Percentiles rank a stretch among this genome's conserved stretches.
phyloP scores from a whole-genome alignment of 2,888 invertebrate species.

The Isotomurus palustris region DNA sequence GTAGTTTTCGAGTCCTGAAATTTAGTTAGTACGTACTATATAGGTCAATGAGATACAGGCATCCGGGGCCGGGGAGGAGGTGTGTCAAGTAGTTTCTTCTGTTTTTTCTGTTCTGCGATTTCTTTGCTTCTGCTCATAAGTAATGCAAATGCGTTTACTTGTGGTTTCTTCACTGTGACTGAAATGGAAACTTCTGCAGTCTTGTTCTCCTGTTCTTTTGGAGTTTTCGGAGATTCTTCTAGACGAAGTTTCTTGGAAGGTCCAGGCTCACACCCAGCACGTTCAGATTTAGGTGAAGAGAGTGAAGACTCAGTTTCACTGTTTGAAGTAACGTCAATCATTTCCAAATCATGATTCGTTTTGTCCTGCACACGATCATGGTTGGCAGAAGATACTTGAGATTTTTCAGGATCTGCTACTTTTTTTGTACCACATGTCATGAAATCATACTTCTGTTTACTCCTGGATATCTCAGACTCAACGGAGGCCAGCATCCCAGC shows the following conservation, averaged over 20 bases:
- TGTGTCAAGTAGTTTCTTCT: conserved; percentile 15
- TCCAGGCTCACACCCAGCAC: background rate
- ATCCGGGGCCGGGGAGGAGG: background rate
- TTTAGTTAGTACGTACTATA: background rate
- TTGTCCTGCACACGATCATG: background rate
- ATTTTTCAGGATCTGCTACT: too few species aligned
- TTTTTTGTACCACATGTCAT: too few species aligned
- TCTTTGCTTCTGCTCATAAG: conserved; percentile 39
- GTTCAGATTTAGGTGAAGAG: too few species aligned
- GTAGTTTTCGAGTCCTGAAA: too few species aligned
- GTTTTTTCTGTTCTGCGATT: conserved; percentile 31
- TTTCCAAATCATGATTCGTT: too few species aligned
- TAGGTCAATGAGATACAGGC: background rate
- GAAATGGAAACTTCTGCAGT: background rate
- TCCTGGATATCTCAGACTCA: conserved; percentile 22
- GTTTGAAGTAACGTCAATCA: conserved; percentile 12
- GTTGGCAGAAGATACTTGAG: background rate
- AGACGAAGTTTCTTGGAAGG: background rate
- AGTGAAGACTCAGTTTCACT: too few species aligned
- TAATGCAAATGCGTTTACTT: conserved; percentile 37
- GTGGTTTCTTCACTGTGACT: conserved; percentile 2
- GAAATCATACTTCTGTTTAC: conserved; percentile 13
- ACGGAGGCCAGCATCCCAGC: conserved; percentile 21
- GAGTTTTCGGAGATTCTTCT: background rate
- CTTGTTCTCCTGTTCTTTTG: background rate